Evolutionary conservation across 2,113 vertebrate genomes (phyloP).

Genomic region (Misgurnus anguillicaudatus): DNA sequence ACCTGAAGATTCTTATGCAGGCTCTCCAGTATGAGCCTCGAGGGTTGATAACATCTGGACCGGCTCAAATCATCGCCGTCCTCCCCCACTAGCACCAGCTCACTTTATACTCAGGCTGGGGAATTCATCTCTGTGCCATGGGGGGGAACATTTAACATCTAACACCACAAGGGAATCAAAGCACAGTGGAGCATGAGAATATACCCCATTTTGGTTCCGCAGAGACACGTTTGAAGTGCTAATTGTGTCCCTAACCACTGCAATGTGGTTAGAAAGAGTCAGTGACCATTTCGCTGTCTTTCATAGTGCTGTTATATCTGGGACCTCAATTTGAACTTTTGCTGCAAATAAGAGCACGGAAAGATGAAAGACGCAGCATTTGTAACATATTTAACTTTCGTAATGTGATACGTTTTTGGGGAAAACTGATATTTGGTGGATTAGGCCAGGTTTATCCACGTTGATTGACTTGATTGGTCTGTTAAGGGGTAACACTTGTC

Average conservation of each 20-base stretch:
- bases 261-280: neutral
- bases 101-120: neutral
- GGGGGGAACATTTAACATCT: constrained; percentile 28
- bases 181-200: constrained; percentile 8
- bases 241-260: constrained; percentile 21
- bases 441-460: too few relatives aligned
- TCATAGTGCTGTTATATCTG: constrained; percentile 14
- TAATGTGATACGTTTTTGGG: too few relatives aligned
- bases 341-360: neutral
- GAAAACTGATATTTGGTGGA: too few relatives aligned
- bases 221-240: constrained; percentile 25
- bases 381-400: neutral
- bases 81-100: constrained; percentile 6
- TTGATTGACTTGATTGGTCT: too few relatives aligned
- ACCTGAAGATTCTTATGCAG: constrained; percentile 47
- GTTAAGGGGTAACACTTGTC: too few relatives aligned
- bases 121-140: constrained; percentile 15
- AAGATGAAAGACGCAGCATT: neutral
- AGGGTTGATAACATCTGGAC: constrained; percentile 58
- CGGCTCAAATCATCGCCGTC: constrained; percentile 44
- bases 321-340: neutral
- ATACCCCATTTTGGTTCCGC: neutral
- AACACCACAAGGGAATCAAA: neutral
- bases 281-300: constrained; percentile 13
- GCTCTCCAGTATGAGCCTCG: constrained; percentile 41